A percentile compares a stretch with the other conserved stretches of the same genome.
phyloP scores from a whole-genome alignment of 2,113 vertebrate genomes.

The Halichoerus grypus region DNA sequence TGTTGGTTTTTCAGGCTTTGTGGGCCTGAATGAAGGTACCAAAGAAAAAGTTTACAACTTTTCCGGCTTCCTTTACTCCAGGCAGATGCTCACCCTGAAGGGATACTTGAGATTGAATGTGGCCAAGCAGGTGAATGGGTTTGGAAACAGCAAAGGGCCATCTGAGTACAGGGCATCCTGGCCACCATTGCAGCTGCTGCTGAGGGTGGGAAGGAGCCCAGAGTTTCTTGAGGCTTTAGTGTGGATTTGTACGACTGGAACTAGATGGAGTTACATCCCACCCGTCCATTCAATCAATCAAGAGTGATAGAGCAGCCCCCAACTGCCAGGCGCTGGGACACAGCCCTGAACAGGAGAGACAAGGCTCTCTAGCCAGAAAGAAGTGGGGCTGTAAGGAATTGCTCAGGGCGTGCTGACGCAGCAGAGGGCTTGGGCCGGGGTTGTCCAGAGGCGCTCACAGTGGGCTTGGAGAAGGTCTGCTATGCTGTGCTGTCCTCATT shows the following conservation, averaged over 20 bases:
- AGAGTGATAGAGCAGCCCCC: neutral
- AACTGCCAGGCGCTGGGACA: neutral
- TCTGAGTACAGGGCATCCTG: neutral
- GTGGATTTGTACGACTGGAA: neutral
- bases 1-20: neutral
- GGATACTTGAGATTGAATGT: neutral
- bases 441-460: neutral
- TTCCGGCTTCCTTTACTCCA: neutral
- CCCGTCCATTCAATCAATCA: neutral
- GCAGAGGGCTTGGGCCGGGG: neutral
- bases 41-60: neutral
- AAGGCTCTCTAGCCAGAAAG: neutral
- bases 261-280: neutral
- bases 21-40: neutral
- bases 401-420: neutral
- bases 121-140: neutral
- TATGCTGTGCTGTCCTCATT: neutral
- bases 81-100: neutral
- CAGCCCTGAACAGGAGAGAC: neutral
- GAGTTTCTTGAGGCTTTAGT: neutral
- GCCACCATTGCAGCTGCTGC: neutral
- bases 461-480: neutral
- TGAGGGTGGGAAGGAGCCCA: neutral
- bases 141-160: neutral
- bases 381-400: neutral